Evolutionary conservation across 2,797 vertebrate species (phyloP).

Genomic region (Prionace glauca): DNA sequence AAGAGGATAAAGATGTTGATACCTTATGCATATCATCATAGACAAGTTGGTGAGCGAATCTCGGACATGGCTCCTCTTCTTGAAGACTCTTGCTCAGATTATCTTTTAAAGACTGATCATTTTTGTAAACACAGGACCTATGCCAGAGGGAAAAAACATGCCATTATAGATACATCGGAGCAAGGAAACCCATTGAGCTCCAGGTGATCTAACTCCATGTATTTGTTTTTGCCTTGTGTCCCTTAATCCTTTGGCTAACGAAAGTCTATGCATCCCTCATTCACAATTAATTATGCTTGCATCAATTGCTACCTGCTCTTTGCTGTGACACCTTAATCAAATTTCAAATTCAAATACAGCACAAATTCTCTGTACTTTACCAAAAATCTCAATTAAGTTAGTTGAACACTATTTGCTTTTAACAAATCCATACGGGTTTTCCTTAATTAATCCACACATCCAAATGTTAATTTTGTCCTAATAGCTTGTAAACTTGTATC

Average conservation of each 20-base stretch:
- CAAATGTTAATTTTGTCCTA: neutral
- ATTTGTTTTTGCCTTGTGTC: neutral
- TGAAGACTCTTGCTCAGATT: slow-evolving; percentile 86
- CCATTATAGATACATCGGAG: neutral
- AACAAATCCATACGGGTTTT: neutral
- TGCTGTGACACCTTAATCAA: neutral
- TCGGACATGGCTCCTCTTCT: slow-evolving; percentile 94
- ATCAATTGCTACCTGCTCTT: neutral
- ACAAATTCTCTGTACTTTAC: neutral
- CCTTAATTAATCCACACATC: neutral
- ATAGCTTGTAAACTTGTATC: neutral
- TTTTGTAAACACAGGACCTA: slow-evolving; percentile 87
- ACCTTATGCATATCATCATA: slow-evolving; percentile 98
- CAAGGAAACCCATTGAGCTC: neutral
- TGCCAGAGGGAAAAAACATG: slow-evolving; percentile 50
- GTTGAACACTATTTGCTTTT: neutral
- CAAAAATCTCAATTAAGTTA: neutral
- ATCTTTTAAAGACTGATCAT: slow-evolving; percentile 94
- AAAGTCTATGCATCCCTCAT: no score
- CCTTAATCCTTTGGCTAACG: neutral
- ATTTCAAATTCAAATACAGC: neutral
- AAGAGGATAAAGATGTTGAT: neutral
- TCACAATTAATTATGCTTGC: neutral
- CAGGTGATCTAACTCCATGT: neutral
- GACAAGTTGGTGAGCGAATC: slow-evolving; percentile 95